Base-by-base conservation (phyloP, 2,113 vertebrate genomes). In the Barbus barbus region DNA sequence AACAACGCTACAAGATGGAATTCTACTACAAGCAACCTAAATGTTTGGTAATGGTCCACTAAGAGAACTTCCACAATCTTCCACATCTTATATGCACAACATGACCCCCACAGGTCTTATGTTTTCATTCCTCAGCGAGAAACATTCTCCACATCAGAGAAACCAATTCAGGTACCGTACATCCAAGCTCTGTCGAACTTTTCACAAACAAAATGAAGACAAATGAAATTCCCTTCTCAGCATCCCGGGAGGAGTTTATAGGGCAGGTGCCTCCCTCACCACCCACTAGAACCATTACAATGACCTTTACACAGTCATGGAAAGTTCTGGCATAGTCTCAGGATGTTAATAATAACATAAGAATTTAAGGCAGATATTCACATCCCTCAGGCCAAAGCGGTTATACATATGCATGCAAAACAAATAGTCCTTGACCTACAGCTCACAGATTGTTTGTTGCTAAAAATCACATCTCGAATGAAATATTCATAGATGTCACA, bases 61-160 rank as follows among this genome's bases (percentile, higher is more conserved):
- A 69, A 36, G 58, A n/a, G 61, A 51, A 80, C 61, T 44, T 14
- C 31, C 61, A 31, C 58, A 61, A 26, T 9, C 58, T 61, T 61
- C 58, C 12, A 14, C 60, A 61, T 16, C 28, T 77, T 67, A 51
- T 12, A 41, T 67, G 51, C 46, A 56, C 72, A n/a, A 48, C 41
- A 60, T 56, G 72, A 83, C 38, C 65, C 71, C 76, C 51, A 48
- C 26, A 67, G 82, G 76, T 84, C 80, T 88, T 83, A n/a, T n/a
- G n/a, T n/a, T n/a, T n/a, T n/a, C 82, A 88, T 72, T 78, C 12
- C 56, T 38, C 67, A 83, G 31, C 65, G 56, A 53, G 46, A 51
- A 36, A 53, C 69, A 53, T 26, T 44, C 46, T 75, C 46, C n/a
- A 81, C 11, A 69, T 71, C 73, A 56, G 14, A n/a, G 41, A 28